phyloP scores from a whole-genome alignment of 2,113 vertebrate genomes.

The Edolisoma coerulescens region DNA sequence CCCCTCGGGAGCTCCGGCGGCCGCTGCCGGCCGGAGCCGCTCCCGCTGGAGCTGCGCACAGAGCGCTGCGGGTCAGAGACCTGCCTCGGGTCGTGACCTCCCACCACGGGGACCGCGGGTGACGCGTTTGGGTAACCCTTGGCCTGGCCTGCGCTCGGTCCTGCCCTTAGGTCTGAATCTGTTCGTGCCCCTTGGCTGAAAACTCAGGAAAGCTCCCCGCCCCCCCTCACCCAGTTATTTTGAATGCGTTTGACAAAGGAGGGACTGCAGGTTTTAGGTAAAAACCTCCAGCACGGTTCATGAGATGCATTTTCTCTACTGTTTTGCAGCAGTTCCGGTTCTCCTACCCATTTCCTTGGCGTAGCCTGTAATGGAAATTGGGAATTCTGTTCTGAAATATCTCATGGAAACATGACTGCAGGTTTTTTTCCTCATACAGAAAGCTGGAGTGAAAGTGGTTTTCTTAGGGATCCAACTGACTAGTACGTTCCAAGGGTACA shows the following conservation, averaged over 20 bases:
- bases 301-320: not conserved
- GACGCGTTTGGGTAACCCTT: not conserved
- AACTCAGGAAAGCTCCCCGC: fast-evolving
- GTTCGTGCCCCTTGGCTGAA: not conserved
- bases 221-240: not conserved
- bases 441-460: not conserved
- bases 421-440: not conserved
- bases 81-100: not conserved
- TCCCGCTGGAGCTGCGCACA: not conserved
- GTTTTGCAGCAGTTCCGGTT: not conserved
- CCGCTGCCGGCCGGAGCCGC: not conserved
- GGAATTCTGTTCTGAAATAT: not conserved
- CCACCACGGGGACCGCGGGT: not conserved
- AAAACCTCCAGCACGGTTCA: not conserved
- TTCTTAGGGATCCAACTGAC: not conserved
- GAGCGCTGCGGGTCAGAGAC: not conserved
- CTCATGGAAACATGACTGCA: not conserved
- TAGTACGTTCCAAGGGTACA: not conserved
- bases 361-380: not conserved
- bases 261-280: not conserved
- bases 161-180: not conserved
- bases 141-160: fast-evolving
- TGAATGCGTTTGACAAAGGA: not conserved
- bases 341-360: not conserved
- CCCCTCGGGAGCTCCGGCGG: too few relatives aligned